Evolutionary conservation across 2,888 invertebrate species (phyloP).

Genomic region (Tenthredo distinguenda): DNA sequence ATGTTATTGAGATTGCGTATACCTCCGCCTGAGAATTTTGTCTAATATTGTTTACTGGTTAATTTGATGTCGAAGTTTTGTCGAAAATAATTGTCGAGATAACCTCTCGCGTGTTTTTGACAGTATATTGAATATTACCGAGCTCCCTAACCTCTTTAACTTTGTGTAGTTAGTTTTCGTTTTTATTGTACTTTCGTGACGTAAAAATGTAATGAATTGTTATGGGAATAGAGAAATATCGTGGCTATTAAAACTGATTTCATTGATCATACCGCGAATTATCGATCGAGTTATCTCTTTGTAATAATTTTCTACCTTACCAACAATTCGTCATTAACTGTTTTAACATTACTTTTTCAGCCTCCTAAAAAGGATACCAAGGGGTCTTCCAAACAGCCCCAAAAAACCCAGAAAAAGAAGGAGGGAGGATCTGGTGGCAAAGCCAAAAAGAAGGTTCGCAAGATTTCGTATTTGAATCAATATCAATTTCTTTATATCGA

Average conservation of each 20-base stretch:
- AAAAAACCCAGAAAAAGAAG: constrained; percentile 97
- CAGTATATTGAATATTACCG: background rate
- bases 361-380: constrained; percentile 97
- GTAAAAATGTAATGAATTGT: constrained; percentile 61
- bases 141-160: constrained; percentile 22
- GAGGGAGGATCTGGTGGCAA: constrained; percentile 97
- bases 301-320: background rate
- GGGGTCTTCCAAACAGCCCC: constrained; percentile 94
- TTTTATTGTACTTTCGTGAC: background rate
- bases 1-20: background rate
- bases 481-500: constrained; percentile 11
- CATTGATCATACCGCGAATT: constrained; percentile 76
- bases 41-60: background rate
- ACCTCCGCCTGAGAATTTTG: background rate
- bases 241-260: constrained; percentile 77
- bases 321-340: constrained; percentile 16
- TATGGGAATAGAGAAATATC: constrained; percentile 60
- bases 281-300: background rate
- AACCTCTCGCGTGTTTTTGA: background rate
- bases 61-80: background rate
- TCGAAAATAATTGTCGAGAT: background rate
- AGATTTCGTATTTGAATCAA: constrained; percentile 43
- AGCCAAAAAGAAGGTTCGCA: constrained; percentile 94
- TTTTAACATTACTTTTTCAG: constrained; percentile 80
- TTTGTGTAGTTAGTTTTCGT: background rate